These are phyloP conservation scores for Prunella himalayana DNA, from an alignment of 2,113 vertebrate genomes.

Conservation along the genomic window DNA sequence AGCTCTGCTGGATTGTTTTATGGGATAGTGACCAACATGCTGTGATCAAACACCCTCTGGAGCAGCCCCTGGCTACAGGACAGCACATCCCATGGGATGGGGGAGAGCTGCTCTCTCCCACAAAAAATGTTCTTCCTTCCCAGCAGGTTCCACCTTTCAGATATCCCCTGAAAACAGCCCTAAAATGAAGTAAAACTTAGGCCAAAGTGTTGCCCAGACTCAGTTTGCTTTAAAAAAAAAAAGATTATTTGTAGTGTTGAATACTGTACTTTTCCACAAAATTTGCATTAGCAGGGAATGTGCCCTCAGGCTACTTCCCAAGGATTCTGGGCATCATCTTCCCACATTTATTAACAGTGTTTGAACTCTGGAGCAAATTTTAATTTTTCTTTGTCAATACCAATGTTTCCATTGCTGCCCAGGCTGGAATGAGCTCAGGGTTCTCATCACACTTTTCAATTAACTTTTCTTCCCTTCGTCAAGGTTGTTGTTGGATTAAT, in stretches of 20 bases:
- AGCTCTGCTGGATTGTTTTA: not conserved
- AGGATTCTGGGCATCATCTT: not conserved
- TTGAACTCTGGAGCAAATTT: not conserved
- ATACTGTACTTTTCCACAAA: not conserved
- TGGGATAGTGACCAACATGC: accelerated
- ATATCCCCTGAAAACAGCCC: not conserved
- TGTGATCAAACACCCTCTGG: not conserved
- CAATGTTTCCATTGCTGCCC: not conserved
- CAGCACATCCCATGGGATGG: accelerated
- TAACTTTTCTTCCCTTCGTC: not conserved
- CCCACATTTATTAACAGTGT: not conserved
- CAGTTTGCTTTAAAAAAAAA: not conserved
- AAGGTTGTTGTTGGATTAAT: not conserved
- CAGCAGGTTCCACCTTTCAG: not conserved
- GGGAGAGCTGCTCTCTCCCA: not conserved
- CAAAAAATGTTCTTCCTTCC: not conserved
- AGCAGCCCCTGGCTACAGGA: accelerated
- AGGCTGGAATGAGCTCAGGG: not conserved
- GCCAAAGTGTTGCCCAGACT: not conserved
- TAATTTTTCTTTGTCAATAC: slow-evolving; percentile 22
- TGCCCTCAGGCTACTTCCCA: not conserved
- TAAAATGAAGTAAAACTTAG: not conserved
- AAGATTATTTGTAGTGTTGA: not conserved
- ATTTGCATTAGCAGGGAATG: not conserved
- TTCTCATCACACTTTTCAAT: slow-evolving; percentile 15